Percentiles rank a stretch among this genome's conserved stretches.
These are phyloP conservation scores for Parnassius smintheus DNA, from an alignment of 2,888 invertebrate genomes.

Conservation along the genomic window DNA sequence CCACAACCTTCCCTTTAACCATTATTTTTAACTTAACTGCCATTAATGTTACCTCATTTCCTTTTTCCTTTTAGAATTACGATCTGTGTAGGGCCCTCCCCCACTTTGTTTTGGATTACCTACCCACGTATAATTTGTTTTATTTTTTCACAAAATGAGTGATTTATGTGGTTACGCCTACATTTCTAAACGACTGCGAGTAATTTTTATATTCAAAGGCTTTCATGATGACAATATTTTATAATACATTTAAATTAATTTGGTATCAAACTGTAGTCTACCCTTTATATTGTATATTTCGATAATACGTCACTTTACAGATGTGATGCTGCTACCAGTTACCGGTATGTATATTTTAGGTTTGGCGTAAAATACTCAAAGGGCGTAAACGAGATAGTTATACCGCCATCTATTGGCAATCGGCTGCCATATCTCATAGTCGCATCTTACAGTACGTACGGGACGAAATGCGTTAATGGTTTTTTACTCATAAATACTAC, in stretches of 20 bases:
- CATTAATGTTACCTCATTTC: constrained; percentile 41
- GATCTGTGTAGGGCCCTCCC: constrained; percentile 35
- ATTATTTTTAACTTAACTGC: constrained; percentile 43
- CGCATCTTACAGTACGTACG: too few species aligned
- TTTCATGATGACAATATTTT: neutral
- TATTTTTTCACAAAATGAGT: constrained; percentile 34
- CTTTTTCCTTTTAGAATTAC: constrained; percentile 33
- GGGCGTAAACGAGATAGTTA: too few species aligned
- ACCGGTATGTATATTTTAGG: too few species aligned
- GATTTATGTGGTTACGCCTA: constrained; percentile 27
- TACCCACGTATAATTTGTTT: constrained; percentile 35
- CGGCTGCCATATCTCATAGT: too few species aligned
- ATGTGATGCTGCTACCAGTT: too few species aligned
- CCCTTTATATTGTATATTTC: neutral
- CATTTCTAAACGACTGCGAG: too few species aligned
- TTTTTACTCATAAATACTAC: too few species aligned
- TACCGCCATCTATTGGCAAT: too few species aligned
- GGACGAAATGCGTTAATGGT: too few species aligned
- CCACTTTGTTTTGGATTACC: constrained; percentile 39
- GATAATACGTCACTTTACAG: neutral
- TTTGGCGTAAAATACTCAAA: too few species aligned
- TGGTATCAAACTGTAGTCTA: neutral
- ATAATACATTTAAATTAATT: neutral
- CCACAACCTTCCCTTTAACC: constrained; percentile 27
- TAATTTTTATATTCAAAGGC: too few species aligned